Evolutionary conservation across 1,140 invertebrate genomes (phyloP).

Genomic region (Eupristina koningsbergeri): DNA sequence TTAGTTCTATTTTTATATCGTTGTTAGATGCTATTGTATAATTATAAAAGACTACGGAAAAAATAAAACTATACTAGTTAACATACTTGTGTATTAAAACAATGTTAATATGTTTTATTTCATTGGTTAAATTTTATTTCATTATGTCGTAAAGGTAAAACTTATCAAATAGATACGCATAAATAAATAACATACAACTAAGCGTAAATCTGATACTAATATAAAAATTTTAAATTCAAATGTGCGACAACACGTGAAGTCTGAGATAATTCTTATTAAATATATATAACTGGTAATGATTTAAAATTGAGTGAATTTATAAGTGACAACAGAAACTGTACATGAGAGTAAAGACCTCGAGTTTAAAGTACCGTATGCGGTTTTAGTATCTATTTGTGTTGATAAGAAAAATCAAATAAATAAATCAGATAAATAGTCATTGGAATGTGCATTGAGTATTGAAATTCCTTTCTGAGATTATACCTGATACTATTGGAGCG

Average conservation of each 20-base stretch:
- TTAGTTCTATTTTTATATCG: background rate
- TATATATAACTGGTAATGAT: background rate
- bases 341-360: conserved; percentile 7
- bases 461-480: background rate
- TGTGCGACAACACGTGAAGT: background rate
- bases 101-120: too few species aligned
- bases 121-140: too few species aligned
- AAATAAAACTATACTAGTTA: background rate
- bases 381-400: background rate
- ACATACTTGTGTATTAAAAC: too few species aligned
- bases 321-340: background rate
- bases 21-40: background rate
- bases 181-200: background rate
- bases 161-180: background rate
- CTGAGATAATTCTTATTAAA: background rate
- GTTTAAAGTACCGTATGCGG: background rate
- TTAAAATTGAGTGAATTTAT: background rate
- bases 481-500: background rate
- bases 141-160: too few species aligned
- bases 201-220: too few species aligned
- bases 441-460: conserved; percentile 7
- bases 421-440: background rate
- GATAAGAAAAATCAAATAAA: conserved; percentile 10
- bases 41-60: background rate
- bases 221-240: background rate